A percentile compares a stretch with the other conserved stretches of the same genome.
Evolutionary conservation across 2,888 invertebrate species (phyloP).

Genomic region (Tineola bisselliella): DNA sequence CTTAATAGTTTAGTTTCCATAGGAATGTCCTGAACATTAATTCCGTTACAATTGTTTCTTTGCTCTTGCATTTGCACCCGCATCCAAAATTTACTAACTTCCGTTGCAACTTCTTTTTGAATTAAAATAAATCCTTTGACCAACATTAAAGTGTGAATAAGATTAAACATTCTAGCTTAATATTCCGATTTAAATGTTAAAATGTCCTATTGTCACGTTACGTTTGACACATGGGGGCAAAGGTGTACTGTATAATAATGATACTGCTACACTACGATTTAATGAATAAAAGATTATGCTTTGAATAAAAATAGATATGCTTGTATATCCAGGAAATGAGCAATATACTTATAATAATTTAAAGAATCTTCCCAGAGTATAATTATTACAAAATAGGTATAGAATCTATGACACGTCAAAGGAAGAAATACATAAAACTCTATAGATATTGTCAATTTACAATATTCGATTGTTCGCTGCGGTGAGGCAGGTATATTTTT

Average conservation of each 20-base stretch:
- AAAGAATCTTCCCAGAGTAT: neutral
- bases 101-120: neutral
- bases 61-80: neutral
- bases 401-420: too few species aligned
- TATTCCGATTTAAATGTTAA: neutral
- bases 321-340: neutral
- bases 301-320: neutral
- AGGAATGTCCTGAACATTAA: neutral
- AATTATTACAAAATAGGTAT: neutral
- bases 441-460: neutral
- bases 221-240: neutral
- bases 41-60: neutral
- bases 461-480: neutral
- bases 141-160: neutral
- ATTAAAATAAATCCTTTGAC: neutral
- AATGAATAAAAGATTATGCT: neutral
- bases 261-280: neutral
- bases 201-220: neutral
- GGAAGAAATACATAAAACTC: neutral
- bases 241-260: neutral
- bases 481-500: neutral
- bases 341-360: neutral
- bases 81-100: neutral
- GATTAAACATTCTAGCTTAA: neutral
- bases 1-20: neutral